Percentiles rank a stretch among this genome's conserved stretches.
Conservation (phyloP, 2,888 invertebrate species). For the Drosophila basisetae region DNA sequence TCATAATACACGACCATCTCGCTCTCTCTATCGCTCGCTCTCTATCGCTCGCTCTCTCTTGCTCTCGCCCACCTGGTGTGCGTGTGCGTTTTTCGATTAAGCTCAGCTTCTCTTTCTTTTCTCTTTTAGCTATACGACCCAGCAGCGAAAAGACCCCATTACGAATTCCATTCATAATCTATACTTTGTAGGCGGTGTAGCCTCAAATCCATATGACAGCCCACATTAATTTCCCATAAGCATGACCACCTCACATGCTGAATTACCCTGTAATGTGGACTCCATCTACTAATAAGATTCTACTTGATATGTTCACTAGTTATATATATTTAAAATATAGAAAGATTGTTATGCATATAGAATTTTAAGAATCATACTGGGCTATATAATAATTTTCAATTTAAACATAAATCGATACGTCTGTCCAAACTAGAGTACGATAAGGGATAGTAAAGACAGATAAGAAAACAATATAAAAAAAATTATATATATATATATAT, state of each 20-base stretch:
- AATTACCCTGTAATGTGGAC: not conserved
- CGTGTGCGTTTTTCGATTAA: slow-evolving; percentile 56
- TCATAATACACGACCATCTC: slow-evolving; percentile 75
- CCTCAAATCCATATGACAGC: not conserved
- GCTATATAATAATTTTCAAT: not conserved
- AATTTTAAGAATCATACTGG: not conserved
- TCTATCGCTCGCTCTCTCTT: slow-evolving; percentile 1
- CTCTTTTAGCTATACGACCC: not conserved
- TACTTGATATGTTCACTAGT: not conserved
- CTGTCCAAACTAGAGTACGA: not conserved
- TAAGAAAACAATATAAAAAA: not conserved
- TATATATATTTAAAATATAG: not conserved
- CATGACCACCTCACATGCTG: not conserved
- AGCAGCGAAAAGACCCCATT: not conserved
- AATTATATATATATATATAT: not conserved
- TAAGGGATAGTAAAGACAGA: not conserved
- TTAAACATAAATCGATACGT: not conserved
- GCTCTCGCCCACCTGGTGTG: slow-evolving; percentile 4
- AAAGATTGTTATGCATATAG: not conserved
- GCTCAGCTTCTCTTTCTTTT: slow-evolving; percentile 10
- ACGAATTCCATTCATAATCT: not conserved
- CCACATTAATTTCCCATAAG: not conserved
- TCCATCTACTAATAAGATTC: not conserved
- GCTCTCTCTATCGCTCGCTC: not conserved
- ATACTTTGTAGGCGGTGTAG: not conserved